Percentiles rank a stretch among this genome's conserved stretches.
Conservation (phyloP, 1,140 invertebrate genomes). For the Drosophila arizonae region DNA sequence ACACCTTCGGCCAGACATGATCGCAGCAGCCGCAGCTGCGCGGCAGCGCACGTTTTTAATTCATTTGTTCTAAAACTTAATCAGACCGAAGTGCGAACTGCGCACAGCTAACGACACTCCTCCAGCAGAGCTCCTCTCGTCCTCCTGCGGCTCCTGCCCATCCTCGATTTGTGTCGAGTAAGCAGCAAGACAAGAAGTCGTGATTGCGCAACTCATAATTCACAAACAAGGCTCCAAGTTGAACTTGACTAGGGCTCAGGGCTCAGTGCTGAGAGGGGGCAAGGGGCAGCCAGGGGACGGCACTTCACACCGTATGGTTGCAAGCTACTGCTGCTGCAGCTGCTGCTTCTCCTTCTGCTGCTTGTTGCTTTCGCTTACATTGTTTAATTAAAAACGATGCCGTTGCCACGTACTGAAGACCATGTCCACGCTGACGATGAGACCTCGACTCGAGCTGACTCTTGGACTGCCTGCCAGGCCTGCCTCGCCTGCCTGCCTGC, state of each 20-base stretch:
- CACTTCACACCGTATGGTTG: slow-evolving; percentile 46
- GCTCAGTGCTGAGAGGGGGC: background rate
- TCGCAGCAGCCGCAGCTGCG: background rate
- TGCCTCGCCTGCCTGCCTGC: background rate
- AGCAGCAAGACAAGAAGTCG: slow-evolving; percentile 71
- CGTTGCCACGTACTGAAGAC: slow-evolving; percentile 68
- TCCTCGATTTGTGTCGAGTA: slow-evolving; percentile 7
- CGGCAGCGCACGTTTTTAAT: slow-evolving; percentile 72
- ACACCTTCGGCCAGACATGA: slow-evolving; percentile 47
- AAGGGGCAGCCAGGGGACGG: slow-evolving; percentile 14
- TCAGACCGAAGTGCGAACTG: slow-evolving; percentile 55
- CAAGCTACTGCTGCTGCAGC: background rate
- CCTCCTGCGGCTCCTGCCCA: background rate
- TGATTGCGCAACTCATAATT: slow-evolving; percentile 81
- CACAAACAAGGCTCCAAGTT: slow-evolving; percentile 58
- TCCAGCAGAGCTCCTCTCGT: background rate
- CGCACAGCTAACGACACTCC: slow-evolving; percentile 6
- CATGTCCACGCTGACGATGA: slow-evolving; percentile 56
- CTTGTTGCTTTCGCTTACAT: slow-evolving; percentile 59
- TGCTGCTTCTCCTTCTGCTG: slow-evolving; percentile 12
- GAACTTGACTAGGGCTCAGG: slow-evolving; percentile 51
- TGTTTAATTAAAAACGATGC: slow-evolving; percentile 79
- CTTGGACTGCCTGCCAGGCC: background rate
- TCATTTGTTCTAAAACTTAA: slow-evolving; percentile 82
- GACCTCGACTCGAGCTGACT: slow-evolving; percentile 1